Conservation (phyloP, 2,113 vertebrate genomes). For the Engraulis encrasicolus region DNA sequence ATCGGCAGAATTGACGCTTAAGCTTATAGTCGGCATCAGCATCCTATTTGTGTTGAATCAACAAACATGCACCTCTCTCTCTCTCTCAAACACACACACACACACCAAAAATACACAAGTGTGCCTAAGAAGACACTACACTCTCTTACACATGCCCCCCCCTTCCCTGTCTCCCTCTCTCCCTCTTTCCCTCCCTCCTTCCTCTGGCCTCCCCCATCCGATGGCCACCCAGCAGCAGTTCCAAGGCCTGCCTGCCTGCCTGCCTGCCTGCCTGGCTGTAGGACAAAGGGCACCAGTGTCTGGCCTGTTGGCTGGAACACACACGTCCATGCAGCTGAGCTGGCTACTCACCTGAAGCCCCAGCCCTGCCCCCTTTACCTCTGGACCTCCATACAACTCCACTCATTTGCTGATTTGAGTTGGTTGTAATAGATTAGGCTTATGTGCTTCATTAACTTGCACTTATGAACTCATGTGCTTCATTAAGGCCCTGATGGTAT, state of each 20-base stretch:
- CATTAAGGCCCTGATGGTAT: no score
- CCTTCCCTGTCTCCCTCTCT: no score
- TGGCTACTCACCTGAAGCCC: slow-evolving; percentile 40
- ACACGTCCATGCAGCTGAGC: slow-evolving; percentile 8
- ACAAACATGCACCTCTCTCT: background rate
- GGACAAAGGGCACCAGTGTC: slow-evolving; percentile 73
- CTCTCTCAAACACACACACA: background rate
- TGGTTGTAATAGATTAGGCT: no score
- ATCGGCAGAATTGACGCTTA: slow-evolving; percentile 47
- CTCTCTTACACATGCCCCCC: background rate
- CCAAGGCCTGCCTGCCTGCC: slow-evolving; percentile 35
- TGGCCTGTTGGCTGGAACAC: slow-evolving; percentile 55
- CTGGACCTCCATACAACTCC: slow-evolving; percentile 29
- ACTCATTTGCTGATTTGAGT: background rate
- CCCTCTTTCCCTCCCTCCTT: slow-evolving; percentile 22
- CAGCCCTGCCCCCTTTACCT: slow-evolving; percentile 33
- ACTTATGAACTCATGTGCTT: no score
- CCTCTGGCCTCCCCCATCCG: slow-evolving; percentile 52
- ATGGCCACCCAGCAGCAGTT: no score
- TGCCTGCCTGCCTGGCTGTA: slow-evolving; percentile 41
- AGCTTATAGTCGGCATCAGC: slow-evolving; percentile 38
- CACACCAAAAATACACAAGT: background rate
- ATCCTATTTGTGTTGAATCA: slow-evolving; percentile 50
- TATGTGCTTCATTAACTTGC: no score
- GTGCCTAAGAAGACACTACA: background rate